A percentile compares a stretch with the other conserved stretches of the same genome.
Evolutionary conservation across 2,888 invertebrate species (phyloP).

Genomic region (Neoascia interrupta): DNA sequence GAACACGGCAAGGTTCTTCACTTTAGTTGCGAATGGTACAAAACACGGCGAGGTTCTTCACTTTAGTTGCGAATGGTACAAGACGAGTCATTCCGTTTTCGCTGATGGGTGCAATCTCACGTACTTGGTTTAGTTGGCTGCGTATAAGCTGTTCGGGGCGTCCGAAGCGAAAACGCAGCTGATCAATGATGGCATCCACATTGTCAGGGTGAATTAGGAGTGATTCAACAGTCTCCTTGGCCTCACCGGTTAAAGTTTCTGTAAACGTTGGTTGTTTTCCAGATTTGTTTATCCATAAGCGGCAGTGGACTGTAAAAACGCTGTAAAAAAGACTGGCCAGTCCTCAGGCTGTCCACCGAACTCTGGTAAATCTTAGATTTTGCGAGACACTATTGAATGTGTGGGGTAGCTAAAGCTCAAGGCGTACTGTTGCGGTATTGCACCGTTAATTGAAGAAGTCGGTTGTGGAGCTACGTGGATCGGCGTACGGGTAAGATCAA

Average conservation of each 20-base stretch:
- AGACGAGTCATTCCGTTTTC: background rate
- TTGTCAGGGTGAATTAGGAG: too few species aligned
- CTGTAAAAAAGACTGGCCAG: background rate
- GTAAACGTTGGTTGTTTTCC: background rate
- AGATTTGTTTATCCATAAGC: background rate
- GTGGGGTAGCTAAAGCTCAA: background rate
- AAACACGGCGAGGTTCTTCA: constrained; percentile 20
- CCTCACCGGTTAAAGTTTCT: too few species aligned
- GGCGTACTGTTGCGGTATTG: background rate
- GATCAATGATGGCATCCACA: too few species aligned
- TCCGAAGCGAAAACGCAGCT: constrained; percentile 41
- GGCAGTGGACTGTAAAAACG: background rate
- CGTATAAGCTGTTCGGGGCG: constrained; percentile 28
- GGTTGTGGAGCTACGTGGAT: too few species aligned
- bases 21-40: constrained; percentile 24
- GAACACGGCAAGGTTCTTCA: constrained; percentile 22
- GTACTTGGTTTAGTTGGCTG: constrained; percentile 27
- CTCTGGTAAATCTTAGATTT: background rate
- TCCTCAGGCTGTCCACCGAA: background rate
- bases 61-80: constrained; percentile 24
- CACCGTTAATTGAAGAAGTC: background rate
- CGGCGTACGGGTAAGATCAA: too few species aligned
- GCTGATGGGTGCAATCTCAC: background rate
- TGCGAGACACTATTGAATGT: background rate
- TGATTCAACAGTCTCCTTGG: too few species aligned